Percentiles rank a stretch among this genome's conserved stretches.
Conservation (phyloP, 2,113 vertebrate genomes). For the Psophia crepitans region DNA sequence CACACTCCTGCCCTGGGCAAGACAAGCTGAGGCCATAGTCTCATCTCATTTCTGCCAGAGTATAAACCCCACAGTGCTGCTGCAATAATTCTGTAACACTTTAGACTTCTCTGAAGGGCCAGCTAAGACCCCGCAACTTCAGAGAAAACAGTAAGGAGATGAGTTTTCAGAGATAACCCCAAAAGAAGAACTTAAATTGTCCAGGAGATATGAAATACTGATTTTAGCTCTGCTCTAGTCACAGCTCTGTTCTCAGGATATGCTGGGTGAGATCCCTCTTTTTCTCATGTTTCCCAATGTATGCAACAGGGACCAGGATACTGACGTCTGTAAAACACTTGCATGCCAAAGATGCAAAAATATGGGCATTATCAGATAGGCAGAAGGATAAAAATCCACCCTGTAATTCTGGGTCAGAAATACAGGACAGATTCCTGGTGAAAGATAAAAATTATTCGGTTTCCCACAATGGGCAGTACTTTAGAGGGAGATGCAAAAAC, state of each 20-base stretch:
- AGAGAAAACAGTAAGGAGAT: not conserved
- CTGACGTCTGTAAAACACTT: not conserved
- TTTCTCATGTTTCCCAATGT: not conserved
- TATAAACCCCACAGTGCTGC: not conserved
- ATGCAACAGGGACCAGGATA: not conserved
- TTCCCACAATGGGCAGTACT: not conserved
- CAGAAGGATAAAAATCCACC: not conserved
- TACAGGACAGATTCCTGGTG: too few species aligned
- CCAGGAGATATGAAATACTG: not conserved
- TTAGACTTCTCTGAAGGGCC: not conserved
- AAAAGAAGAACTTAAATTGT: not conserved
- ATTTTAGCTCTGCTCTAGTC: not conserved
- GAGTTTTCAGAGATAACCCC: not conserved
- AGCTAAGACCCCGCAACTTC: not conserved
- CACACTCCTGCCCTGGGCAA: not conserved
- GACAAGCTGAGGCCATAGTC: not conserved
- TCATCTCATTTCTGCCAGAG: not conserved
- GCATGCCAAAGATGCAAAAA: not conserved
- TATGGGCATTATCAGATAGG: not conserved
- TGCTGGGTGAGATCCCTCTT: not conserved
- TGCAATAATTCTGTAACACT: not conserved
- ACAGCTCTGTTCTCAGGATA: not conserved
- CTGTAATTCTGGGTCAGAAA: not conserved
- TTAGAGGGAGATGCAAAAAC: not conserved
- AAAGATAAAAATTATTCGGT: too few species aligned